A percentile compares a stretch with the other conserved stretches of the same genome.
Evolutionary conservation across 2,888 invertebrate genomes (phyloP).

Genomic region (Drosophila rubida): DNA sequence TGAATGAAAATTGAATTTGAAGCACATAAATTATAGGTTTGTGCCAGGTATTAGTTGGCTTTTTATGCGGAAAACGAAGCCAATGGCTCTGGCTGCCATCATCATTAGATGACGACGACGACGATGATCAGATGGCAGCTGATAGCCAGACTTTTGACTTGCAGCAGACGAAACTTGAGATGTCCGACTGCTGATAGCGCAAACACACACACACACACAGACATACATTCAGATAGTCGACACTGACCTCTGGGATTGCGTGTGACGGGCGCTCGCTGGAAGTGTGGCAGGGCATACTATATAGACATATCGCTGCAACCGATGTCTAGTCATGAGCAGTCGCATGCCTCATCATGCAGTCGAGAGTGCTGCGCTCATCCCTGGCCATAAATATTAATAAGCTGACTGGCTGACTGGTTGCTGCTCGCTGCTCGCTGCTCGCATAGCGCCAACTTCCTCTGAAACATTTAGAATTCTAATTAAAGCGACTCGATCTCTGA

Average conservation of each 20-base stretch:
- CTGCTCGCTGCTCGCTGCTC: not conserved
- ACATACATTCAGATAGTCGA: not conserved
- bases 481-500: constrained; percentile 74
- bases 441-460: constrained; percentile 75
- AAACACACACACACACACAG: constrained; percentile 3
- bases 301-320: constrained; percentile 8
- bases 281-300: constrained; percentile 46
- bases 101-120: constrained; percentile 52
- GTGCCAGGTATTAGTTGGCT: constrained; percentile 49
- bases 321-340: constrained; percentile 21
- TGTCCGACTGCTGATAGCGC: constrained; percentile 30
- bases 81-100: constrained; percentile 35
- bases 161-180: constrained; percentile 28
- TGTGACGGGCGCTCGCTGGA: constrained; percentile 52
- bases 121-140: constrained; percentile 32
- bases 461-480: constrained; percentile 78
- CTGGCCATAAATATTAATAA: constrained; percentile 75
- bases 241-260: constrained; percentile 57
- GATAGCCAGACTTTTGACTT: not conserved
- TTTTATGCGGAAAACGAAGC: constrained; percentile 63
- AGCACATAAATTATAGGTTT: constrained; percentile 75
- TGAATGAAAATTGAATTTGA: constrained; percentile 77
- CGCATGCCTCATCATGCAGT: constrained; percentile 25
- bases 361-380: constrained; percentile 45
- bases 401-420: constrained; percentile 26